These are phyloP conservation scores for Harpagifer antarcticus DNA, from an alignment of 2,797 vertebrate species.

Conservation along the genomic window DNA sequence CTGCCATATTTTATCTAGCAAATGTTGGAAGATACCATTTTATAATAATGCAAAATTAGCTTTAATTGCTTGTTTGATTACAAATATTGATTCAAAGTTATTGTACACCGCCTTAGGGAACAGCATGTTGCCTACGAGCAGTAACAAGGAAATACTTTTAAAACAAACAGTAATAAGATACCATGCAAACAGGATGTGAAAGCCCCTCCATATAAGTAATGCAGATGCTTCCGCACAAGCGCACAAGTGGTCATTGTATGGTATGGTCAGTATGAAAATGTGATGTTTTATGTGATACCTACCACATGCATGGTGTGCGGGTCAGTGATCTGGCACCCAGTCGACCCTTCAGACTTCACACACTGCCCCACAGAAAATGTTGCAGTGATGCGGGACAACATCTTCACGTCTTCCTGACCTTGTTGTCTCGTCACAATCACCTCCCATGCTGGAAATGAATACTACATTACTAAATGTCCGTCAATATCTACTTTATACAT, in stretches of 20 bases:
- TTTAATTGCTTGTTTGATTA: neutral
- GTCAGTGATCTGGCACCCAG: slow-evolving; percentile 39
- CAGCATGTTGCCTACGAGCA: neutral
- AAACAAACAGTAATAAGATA: neutral
- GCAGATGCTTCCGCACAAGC: neutral
- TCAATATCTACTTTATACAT: neutral
- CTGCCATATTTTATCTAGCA: neutral
- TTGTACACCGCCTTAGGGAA: neutral
- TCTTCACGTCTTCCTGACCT: slow-evolving; percentile 34
- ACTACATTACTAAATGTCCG: neutral
- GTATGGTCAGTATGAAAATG: neutral
- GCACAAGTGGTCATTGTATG: neutral
- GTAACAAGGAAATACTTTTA: neutral
- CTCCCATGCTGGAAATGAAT: slow-evolving; percentile 70
- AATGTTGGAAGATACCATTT: neutral
- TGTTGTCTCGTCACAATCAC: slow-evolving; percentile 28
- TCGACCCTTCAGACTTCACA: neutral
- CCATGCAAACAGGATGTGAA: neutral
- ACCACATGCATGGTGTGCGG: slow-evolving; percentile 67
- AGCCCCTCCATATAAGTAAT: neutral
- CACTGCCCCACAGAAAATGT: slow-evolving; percentile 73
- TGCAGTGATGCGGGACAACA: slow-evolving; percentile 65
- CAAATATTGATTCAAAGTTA: neutral
- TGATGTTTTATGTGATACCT: slow-evolving; percentile 24
- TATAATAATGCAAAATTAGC: neutral